Evolutionary conservation across 2,113 vertebrate genomes (phyloP).

Genomic region (Ptyas mucosa): DNA sequence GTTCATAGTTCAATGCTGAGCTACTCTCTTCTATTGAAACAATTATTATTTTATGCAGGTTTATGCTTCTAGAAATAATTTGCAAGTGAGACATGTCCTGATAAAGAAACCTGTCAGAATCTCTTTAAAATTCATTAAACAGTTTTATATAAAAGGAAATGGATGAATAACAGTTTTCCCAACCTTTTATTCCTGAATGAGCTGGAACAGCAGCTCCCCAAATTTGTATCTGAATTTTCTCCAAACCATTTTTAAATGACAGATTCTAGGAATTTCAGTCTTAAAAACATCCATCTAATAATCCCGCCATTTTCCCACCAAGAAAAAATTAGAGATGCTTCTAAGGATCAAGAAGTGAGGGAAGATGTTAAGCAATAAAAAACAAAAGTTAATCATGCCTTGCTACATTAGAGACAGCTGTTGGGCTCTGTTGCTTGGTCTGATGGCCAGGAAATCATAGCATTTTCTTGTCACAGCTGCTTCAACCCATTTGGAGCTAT

Average conservation of each 20-base stretch:
- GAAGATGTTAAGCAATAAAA: constrained; percentile 28
- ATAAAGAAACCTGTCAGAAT: background rate
- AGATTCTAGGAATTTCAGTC: background rate
- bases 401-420: constrained; percentile 46
- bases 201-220: background rate
- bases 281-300: background rate
- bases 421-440: constrained; percentile 47
- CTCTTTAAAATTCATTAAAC: background rate
- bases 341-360: background rate
- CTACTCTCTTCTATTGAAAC: background rate
- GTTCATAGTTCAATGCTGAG: background rate
- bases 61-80: background rate
- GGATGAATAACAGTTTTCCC: background rate
- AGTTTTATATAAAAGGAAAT: background rate
- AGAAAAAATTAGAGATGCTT: background rate
- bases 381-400: constrained; percentile 38
- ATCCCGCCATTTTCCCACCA: constrained; percentile 7
- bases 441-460: constrained; percentile 37
- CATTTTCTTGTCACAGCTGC: constrained; percentile 47
- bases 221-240: background rate
- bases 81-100: background rate
- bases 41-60: background rate
- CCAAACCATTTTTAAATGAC: background rate
- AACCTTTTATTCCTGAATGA: background rate
- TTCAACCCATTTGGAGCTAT: constrained; percentile 45